Base-by-base conservation (phyloP, 2,797 vertebrate species). In the Carapus acus region DNA sequence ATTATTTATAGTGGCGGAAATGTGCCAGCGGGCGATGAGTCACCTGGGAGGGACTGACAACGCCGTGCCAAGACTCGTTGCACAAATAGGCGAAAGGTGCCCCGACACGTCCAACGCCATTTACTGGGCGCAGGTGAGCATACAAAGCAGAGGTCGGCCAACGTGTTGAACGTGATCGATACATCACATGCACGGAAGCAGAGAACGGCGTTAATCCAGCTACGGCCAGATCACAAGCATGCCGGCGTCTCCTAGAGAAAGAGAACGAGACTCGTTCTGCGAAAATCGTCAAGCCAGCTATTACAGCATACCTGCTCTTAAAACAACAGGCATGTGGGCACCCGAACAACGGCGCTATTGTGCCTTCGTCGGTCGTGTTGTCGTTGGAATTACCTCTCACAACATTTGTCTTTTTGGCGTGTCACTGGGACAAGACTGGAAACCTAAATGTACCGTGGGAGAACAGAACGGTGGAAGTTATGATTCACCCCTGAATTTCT, bases 111-210 rank as follows among this genome's bases (percentile, higher is more conserved):
- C 54, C 60, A 36, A 36, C 34, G n/a, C 13, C 4, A 27, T 27
- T 4, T n/a, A n/a, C n/a, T 27, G 24, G 24, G 24, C 9, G 24
- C 24, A 27, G 5, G 4, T 9, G 24, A 15, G 14, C 2, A 37
- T 15, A 43, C 52, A 37, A 43, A 61, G 58, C 17, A 19, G n/a
- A 1, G 24, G 36, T 17, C 34, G 8, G n/a, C 49, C 40, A 37
- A 14, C 9, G 27, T 40, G 42, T 61, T 42, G 7, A 21, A 22
- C 12, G 45, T 36, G 65, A 60, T 66, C 27, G 47, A 67, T 74
- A 69, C 79, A 79, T 77, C 62, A 58, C 14, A 4, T 38, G 63
- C 47, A n/a, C n/a, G n/a, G 53, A 70, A 56, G 43, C 47, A 58
- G 3, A 29, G 49, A 42, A 22, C 37, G 9, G 7, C 12, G 63